A percentile compares a stretch with the other conserved stretches of the same genome.
phyloP scores from a whole-genome alignment of 2,888 invertebrate genomes.

The Ommatoiulus sabulosus region DNA sequence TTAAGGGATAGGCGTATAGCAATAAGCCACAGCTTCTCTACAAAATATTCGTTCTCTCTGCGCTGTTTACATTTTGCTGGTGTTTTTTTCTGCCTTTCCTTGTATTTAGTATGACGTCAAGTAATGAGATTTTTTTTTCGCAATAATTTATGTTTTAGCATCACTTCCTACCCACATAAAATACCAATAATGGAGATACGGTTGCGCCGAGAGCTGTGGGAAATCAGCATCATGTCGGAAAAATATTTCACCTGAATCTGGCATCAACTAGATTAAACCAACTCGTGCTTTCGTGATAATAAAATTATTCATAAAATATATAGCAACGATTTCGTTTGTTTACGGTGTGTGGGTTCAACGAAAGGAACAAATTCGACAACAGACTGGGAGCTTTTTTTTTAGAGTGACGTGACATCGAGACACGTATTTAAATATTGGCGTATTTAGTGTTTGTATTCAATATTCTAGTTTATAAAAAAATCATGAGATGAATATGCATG shows the following conservation, averaged over 20 bases:
- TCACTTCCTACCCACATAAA: background rate
- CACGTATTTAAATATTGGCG: too few relatives aligned
- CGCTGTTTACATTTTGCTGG: background rate
- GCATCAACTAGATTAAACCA: background rate
- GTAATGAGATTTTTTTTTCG: background rate
- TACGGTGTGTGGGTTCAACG: background rate
- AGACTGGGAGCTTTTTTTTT: too few relatives aligned
- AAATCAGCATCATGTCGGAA: background rate
- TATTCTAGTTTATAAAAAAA: too few relatives aligned
- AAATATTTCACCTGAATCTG: slow-evolving; percentile 28
- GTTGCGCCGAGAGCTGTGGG: background rate
- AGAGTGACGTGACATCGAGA: too few relatives aligned
- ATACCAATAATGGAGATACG: slow-evolving; percentile 1
- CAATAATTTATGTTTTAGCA: background rate
- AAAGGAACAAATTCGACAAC: too few relatives aligned
- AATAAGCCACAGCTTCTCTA: background rate
- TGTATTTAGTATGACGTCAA: background rate
- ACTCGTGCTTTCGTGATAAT: background rate
- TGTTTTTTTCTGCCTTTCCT: background rate
- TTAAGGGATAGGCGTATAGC: background rate
- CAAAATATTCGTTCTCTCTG: background rate
- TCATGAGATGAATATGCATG: too few relatives aligned
- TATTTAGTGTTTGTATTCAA: too few relatives aligned
- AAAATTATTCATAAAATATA: background rate
- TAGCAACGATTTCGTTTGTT: background rate